phyloP scores from a whole-genome alignment of 2,888 invertebrate species.

The Lysandra coridon region DNA sequence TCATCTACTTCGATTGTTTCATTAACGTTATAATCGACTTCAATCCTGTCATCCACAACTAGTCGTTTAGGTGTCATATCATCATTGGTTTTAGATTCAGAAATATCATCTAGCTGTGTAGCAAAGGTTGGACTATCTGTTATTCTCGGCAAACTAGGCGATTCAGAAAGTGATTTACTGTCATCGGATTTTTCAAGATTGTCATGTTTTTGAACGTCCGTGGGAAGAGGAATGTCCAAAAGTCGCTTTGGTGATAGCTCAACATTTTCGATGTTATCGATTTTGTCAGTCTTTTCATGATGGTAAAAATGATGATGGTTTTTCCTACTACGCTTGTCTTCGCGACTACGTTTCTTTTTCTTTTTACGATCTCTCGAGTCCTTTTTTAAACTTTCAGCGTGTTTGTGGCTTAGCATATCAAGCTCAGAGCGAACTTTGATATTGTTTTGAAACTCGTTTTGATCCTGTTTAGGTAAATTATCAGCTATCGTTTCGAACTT shows the following conservation, averaged over 20 bases:
- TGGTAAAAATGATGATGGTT: constrained; percentile 85
- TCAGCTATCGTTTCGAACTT: constrained; percentile 57
- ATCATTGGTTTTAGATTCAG: constrained; percentile 45
- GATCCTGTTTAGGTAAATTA: constrained; percentile 48
- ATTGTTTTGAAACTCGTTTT: constrained; percentile 78
- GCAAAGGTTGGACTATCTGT: constrained; percentile 82
- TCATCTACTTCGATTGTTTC: constrained; percentile 62
- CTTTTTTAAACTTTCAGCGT: constrained; percentile 67
- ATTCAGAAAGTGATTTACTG: constrained; percentile 65
- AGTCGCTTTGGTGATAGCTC: constrained; percentile 58
- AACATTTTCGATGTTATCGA: constrained; percentile 46
- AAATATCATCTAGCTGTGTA: constrained; percentile 49
- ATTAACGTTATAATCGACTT: constrained; percentile 52
- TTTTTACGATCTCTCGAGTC: constrained; percentile 90
- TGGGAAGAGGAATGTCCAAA: constrained; percentile 66
- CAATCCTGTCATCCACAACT: constrained; percentile 49
- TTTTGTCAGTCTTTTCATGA: constrained; percentile 66
- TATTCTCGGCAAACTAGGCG: constrained; percentile 83
- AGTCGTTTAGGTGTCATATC: constrained; percentile 43
- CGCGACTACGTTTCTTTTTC: constrained; percentile 91
- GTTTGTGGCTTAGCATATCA: constrained; percentile 41
- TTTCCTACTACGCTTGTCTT: constrained; percentile 85
- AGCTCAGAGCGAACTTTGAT: constrained; percentile 38
- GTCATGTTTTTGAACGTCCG: constrained; percentile 53
- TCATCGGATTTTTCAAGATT: constrained; percentile 57